Evolutionary conservation across 2,888 invertebrate genomes (phyloP), one percentile per base, ranked within the genome.

Genomic region (Hybos culiciformis): DNA sequence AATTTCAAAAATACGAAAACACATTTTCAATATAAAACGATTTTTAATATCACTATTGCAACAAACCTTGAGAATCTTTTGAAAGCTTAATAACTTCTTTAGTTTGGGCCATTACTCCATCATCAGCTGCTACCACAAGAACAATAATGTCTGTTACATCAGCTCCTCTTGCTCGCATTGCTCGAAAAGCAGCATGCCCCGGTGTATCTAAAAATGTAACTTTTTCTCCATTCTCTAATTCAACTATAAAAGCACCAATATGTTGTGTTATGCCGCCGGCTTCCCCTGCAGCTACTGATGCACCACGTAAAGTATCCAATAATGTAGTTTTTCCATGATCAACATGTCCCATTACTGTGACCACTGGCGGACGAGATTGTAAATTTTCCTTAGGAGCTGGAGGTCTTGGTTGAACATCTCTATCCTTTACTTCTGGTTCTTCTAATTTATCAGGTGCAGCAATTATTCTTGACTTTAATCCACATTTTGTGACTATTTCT

Each of bases 181-280:
- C 76, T 38, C 77, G 76, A 65, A 98, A 98, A 1, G 98, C 98
- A 4, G 97, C 96, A 71, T 99, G 98, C 0, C 98, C 98, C 5
- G 98, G 98, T 9, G 98, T 98, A 69, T 98, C 98, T 52, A 98
- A 70, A 70, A 98, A 98, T 9, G 97, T 97, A 14, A 97, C 78
- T 41, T 65, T 69, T 36, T 84, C 83, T 0, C 83, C 84, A n/a
- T 74, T 74, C 2, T 73, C 59, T 17, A 87, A 42, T 29, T 51
- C 64, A 69, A 87, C 85, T 56, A 84, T 83, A 69, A 98, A 98
- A 29, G 98, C 98, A 37, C 98, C 97, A 55, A 98, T 96, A 61
- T 97, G 97, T 63, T 98, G 98, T 0, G 98, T 98, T 48, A 98
- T 98, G 15, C 98, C 98, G 3, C 98, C 98, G 63, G 92, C 94